Evolutionary conservation across 2,888 invertebrate species (phyloP), one percentile per base, ranked within the genome.

Genomic region (Ypsolopha scabrella): DNA sequence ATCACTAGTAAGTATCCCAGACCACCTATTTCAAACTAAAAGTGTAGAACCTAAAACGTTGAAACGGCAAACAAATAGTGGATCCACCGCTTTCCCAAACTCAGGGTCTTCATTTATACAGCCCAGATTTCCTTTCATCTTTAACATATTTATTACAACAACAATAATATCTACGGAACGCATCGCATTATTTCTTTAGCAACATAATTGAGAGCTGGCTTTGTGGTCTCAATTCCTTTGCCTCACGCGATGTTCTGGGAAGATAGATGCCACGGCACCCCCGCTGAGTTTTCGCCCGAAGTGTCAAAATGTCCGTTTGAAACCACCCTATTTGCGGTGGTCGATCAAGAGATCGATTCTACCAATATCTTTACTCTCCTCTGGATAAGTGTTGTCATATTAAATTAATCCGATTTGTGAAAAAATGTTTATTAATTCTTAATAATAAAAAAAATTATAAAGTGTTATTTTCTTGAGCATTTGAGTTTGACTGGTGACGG

Each of bases 251-350:
- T 24, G 60, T 83, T 83, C 85, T 72, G 61, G 71, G 83, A 85
- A 83, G 65, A 75, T 67, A 67, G 71, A 76, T 72, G 74, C 70
- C 68, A 63, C 56, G 78, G 59, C 72, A 62, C 69, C 86, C n/a
- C 86, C 72, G 80, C 81, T 77, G 86, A 47, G 80, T 67, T 68
- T 81, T 82, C 75, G 74, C 72, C 75, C 75, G 74, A 85, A 82
- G 82, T 83, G 86, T 86, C 86, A 85, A 82, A 81, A 82, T 79
- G 80, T 76, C 75, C 70, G 69, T 71, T 63, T 70, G 65, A 69
- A 75, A 67, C 80, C 73, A 79, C 75, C 75, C 76, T 63, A 64
- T 61, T 51, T 51, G 51, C 51, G 49, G 41, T 41, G 35, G 13
- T 24, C 24, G 34, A 37, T 36, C 11, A 37, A 37, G 37, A 43